phyloP scores from a whole-genome alignment of 2,113 vertebrate species.

The Stigmatopora nigra region DNA sequence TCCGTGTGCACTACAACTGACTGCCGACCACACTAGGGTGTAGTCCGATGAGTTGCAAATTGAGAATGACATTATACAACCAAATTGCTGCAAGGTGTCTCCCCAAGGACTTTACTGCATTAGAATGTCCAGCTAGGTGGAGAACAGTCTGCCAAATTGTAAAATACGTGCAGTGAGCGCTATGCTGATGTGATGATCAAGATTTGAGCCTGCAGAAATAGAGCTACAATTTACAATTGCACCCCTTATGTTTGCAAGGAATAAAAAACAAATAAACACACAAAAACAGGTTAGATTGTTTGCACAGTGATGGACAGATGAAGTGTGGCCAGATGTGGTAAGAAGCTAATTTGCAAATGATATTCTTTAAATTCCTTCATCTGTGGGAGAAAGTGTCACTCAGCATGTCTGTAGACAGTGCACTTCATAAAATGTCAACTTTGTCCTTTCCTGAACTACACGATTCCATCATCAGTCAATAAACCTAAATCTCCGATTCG shows the following conservation, averaged over 20 bases:
- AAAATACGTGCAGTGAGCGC: no score
- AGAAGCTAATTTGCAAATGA: conserved; percentile 65
- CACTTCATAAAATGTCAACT: neutral
- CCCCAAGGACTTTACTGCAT: no score
- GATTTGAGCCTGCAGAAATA: no score
- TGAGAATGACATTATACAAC: no score
- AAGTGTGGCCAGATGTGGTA: conserved; percentile 53
- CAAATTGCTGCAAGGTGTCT: no score
- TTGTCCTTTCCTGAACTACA: conserved; percentile 10
- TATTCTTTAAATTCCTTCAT: conserved; percentile 56
- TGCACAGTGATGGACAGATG: conserved; percentile 56
- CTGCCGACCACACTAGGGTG: no score
- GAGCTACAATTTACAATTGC: no score
- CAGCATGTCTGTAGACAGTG: conserved; percentile 47
- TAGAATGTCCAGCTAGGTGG: no score
- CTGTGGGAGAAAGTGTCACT: conserved; percentile 51
- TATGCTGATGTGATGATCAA: no score
- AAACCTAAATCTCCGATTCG: conserved; percentile 33
- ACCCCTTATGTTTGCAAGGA: conserved; percentile 55
- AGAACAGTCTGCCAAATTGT: no score
- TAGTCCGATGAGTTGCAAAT: no score
- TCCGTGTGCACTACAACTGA: no score
- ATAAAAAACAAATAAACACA: conserved; percentile 34
- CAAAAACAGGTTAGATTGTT: conserved; percentile 22
- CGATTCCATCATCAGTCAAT: conserved; percentile 1